Base-by-base conservation (phyloP, 64 coral and sea anemone species). In the Pocillopora verrucosa region DNA sequence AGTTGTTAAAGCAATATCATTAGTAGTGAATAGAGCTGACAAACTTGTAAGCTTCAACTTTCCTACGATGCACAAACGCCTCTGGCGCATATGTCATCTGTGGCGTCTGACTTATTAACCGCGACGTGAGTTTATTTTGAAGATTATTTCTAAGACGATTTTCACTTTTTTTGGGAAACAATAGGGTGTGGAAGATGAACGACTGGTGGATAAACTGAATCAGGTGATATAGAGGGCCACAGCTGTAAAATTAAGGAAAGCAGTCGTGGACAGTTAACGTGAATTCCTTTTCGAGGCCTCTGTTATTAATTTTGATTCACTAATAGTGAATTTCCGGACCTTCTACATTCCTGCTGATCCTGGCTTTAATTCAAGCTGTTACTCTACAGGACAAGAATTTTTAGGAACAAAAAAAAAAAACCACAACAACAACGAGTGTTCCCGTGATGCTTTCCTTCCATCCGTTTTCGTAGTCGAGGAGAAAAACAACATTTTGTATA, bases 1-100 rank as follows among this genome's bases (percentile, higher is more conserved):
- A 85, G 36, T 72, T 85, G 62, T 67, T 63, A 69, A 35, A 65
- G 34, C 68, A 83, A 83, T 83, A n/a, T 72, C 38, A 72, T 85
- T 72, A 85, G 63, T 38, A 57, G 65, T 68, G 37, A 72, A 85
- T 85, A 37, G 9, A 30, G 72, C 22, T 85, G 82, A 85, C 82
- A 85, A 85, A 12, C 7, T 19, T 12, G 61, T 36, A 38, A 72
- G 82, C 37, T 22, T 72, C 4, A 10, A 20, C 38, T 84, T 84
- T 69, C 63, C 61, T 84, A 20, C 65, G 63, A 35, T 15, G 62
- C 37, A 84, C 80, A 85, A 85, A 36, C 12, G 65, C 10, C 19
- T 2, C 25, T 70, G 25, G 25, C 20, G 25, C 67, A 20, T 24
- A 24, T 70, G 67, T 68, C 61, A 63, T 68, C 62, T 68, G 13